Base-by-base conservation (phyloP, 2,113 vertebrate genomes). In the Mesembrinibis cayennensis region DNA sequence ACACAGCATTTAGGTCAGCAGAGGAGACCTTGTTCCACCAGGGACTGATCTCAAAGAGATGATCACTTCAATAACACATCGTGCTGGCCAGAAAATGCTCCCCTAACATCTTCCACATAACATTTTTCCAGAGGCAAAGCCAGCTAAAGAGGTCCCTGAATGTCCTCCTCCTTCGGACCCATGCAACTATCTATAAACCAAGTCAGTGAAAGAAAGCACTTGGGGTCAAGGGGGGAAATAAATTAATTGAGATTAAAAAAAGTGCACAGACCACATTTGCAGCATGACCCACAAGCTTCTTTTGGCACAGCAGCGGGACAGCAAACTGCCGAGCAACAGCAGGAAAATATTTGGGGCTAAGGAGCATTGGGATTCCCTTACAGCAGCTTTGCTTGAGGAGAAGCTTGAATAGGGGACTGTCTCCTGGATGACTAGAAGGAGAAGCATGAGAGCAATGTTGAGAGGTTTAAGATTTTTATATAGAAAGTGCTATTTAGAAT, bases 71-170 rank as follows among this genome's bases (percentile, higher is more conserved):
- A 2, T 36, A 87, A 55, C 61, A 72, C 5, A 0, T 38, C 26
- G 18, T 3, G 0, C 40, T 29, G 58, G 78, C 59, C 67, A 61
- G 62, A 82, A 91, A 82, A 90, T 4, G 8, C 58, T 90, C 42
- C 50, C 38, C 36, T 36, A 79, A 87, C 61, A 16, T 69, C 52
- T 56, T 63, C 77, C 91, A 76, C 0, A 21, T 44, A 87, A 90
- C 7, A 16, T 82, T 94, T 90, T 96, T 82, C 77, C 93, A 79
- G 20, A 66, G 56, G 38, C 44, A 89, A 91, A 89, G 69, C 50
- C 87, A 93, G 73, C 26, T 85, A 13, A 71, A 87, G 61, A 56
- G 44, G 38, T 71, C 73, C 38, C 27, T 67, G 38, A 44, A 47
- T 61, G 61, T 85, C 58, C 55, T 87, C 40, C 40, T 82, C 69